Evolutionary conservation across 1,140 invertebrate genomes (phyloP).

Genomic region (Drosophila ananassae): DNA sequence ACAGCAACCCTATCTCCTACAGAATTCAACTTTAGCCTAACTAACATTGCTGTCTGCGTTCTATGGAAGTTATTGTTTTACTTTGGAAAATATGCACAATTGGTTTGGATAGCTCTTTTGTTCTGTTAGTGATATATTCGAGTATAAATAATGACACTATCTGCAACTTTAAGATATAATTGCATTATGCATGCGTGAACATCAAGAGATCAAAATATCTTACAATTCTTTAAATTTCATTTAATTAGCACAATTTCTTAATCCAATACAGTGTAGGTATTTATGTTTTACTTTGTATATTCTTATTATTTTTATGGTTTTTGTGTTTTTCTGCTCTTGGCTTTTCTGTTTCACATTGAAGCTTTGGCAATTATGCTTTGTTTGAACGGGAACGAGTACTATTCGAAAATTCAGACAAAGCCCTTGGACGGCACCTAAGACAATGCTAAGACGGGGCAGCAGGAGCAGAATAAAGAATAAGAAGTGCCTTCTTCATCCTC

Average conservation of each 20-base stretch:
- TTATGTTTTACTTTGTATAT: conserved; percentile 6
- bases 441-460: conserved; percentile 47
- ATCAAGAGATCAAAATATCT: conserved; percentile 48
- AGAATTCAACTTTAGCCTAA: conserved; percentile 64
- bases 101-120: conserved; percentile 68
- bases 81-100: conserved; percentile 78
- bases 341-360: conserved; percentile 43
- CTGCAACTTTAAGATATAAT: conserved; percentile 16
- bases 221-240: conserved; percentile 28
- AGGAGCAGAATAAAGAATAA: conserved; percentile 28
- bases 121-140: conserved; percentile 63
- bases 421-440: conserved; percentile 82
- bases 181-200: conserved; percentile 12
- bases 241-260: conserved; percentile 28
- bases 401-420: conserved; percentile 69
- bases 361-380: conserved; percentile 62
- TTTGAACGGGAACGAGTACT: conserved; percentile 35
- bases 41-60: conserved; percentile 35
- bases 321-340: conserved; percentile 10
- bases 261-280: conserved; percentile 17
- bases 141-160: conserved; percentile 12
- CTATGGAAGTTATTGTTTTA: conserved; percentile 39
- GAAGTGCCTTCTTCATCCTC: neutral
- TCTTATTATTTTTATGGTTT: neutral
- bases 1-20: conserved; percentile 7